Conservation (phyloP, 2,888 invertebrate species). For the Odontothrips loti region DNA sequence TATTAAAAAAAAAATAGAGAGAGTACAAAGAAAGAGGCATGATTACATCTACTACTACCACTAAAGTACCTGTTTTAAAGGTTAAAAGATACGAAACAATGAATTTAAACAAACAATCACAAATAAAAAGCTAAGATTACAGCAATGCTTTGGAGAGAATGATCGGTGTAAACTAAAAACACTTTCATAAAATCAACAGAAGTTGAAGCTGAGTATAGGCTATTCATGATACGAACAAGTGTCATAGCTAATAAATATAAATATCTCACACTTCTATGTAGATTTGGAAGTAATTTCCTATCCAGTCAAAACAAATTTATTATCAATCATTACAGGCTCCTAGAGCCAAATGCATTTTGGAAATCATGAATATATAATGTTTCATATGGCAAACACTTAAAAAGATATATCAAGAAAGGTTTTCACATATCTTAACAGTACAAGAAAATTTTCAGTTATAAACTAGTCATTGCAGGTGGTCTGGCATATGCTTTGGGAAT, state of each 20-base stretch:
- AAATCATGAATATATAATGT: no score
- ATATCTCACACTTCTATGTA: no score
- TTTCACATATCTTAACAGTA: neutral
- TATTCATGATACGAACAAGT: no score
- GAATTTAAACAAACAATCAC: neutral
- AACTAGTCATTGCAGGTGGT: conserved; percentile 86
- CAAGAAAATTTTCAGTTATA: conserved; percentile 48
- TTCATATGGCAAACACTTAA: no score
- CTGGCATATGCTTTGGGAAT: conserved; percentile 92
- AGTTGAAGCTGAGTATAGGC: no score
- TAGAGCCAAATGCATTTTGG: no score
- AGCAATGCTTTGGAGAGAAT: neutral
- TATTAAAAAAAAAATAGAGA: neutral
- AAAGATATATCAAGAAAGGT: neutral
- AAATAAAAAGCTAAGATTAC: neutral
- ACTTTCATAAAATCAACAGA: no score
- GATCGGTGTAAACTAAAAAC: no score
- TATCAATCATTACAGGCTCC: no score
- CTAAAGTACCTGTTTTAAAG: neutral
- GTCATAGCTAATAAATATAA: no score
- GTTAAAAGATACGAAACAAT: neutral
- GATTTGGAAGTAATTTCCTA: no score
- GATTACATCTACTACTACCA: neutral
- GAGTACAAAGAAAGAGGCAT: neutral
- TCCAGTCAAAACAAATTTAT: no score